Evolutionary conservation across 2,888 invertebrate genomes (phyloP), one percentile per base, ranked within the genome.

Genomic region (Acleris literana): DNA sequence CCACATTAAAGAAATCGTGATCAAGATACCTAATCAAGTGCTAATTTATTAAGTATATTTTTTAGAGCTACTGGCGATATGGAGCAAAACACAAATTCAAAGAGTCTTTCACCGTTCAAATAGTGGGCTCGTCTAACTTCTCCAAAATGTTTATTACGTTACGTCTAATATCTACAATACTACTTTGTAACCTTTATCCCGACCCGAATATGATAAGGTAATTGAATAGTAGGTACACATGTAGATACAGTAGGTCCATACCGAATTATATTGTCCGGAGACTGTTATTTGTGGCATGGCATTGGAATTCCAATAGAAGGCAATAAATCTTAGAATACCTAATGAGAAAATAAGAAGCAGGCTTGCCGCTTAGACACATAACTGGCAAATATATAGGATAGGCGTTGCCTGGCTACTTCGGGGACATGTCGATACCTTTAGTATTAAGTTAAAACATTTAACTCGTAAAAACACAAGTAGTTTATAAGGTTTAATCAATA

Each of bases 271-370:
- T 70, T 66, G 68, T 33, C 48, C 64, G 68, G 68, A 71, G 70
- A 72, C 71, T 70, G 70, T 77, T 79, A 78, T 78, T 78, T 76
- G 76, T 74, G 71, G 72, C 68, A 56, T 64, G 71, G 65, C 63
- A 59, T 69, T 68, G 75, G 75, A 76, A 75, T 73, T 71, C 71
- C 74, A 71, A 72, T 74, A 71, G 66, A 68, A 63, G 22, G 71
- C 63, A 68, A 75, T 74, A 74, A 74, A 74, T 75, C 73, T 71
- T 71, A 52, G 63, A 66, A 69, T 63, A 51, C 64, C 64, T 69
- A 70, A 70, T 70, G 51, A 66, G 69, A 70, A 72, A 73, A 69
- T 69, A 69, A 71, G 61, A 60, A 66, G 54, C 58, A 62, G 58
- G 63, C 44, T 49, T 55, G 29, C 20, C 16, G 17, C 59, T 6